phyloP scores from a whole-genome alignment of 2,113 vertebrate genomes.

The Clupea harengus region DNA sequence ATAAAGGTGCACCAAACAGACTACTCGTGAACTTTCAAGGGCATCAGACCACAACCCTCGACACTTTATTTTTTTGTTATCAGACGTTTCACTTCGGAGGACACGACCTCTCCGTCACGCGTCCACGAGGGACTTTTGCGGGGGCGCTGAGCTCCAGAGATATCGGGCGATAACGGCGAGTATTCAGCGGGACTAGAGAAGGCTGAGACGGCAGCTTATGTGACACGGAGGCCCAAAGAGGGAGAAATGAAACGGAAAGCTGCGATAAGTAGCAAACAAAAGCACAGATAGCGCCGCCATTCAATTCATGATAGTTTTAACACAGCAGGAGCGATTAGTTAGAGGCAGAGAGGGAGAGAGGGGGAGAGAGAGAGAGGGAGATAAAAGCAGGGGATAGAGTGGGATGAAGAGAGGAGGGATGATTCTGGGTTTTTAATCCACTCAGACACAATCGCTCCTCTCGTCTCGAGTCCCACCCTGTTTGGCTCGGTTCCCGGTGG shows the following conservation, averaged over 20 bases:
- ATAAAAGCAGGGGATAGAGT: neutral
- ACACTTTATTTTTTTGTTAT: neutral
- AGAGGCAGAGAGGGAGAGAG: neutral
- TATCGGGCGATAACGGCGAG: neutral
- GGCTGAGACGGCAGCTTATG: neutral
- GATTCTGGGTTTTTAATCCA: constrained; percentile 9
- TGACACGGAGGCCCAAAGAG: neutral
- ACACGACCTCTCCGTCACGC: neutral
- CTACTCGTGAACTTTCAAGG: neutral
- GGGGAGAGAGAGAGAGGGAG: neutral
- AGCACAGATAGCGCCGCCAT: neutral
- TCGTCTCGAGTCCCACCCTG: constrained; percentile 37
- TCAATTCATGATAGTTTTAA: neutral
- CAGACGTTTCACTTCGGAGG: neutral
- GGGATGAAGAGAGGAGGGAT: constrained; percentile 6
- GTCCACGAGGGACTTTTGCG: neutral
- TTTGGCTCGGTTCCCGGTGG: constrained; percentile 49
- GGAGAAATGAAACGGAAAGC: neutral
- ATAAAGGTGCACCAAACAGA: neutral
- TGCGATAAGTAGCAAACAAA: neutral
- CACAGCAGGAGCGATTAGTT: neutral
- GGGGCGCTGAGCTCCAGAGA: neutral
- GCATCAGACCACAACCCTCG: neutral
- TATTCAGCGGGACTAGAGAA: neutral
- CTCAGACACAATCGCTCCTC: constrained; percentile 43